phyloP scores from a whole-genome alignment of 2,888 invertebrate species.

The Diaphora mendica region DNA sequence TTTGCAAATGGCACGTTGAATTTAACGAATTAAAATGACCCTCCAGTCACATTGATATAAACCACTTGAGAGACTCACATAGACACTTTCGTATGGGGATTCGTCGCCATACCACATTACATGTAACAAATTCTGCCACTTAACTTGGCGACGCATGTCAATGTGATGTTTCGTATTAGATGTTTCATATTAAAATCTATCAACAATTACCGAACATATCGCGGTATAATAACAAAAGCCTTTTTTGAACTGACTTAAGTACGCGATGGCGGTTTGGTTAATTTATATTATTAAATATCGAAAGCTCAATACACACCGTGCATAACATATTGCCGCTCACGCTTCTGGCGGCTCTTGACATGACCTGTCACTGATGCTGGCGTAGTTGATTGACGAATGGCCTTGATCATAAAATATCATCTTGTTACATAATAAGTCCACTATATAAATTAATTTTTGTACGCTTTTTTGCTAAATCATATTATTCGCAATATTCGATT shows the following conservation, averaged over 20 bases:
- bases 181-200: background rate
- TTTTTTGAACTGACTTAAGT: background rate
- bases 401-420: constrained; percentile 41
- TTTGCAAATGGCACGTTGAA: background rate
- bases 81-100: too few relatives aligned
- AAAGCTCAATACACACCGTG: constrained; percentile 23
- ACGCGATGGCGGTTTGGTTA: background rate
- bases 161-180: too few relatives aligned
- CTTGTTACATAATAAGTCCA: background rate
- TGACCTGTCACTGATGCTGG: constrained; percentile 53
- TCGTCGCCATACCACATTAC: too few relatives aligned
- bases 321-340: constrained; percentile 59
- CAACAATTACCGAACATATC: background rate
- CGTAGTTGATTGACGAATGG: constrained; percentile 62
- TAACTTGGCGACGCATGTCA: too few relatives aligned
- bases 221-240: background rate
- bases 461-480: background rate
- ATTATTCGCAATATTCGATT: background rate
- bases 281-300: constrained; percentile 15
- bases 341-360: constrained; percentile 56
- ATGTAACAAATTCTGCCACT: too few relatives aligned
- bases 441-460: background rate
- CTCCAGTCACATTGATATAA: too few relatives aligned
- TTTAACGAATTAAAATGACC: background rate
- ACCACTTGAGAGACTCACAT: too few relatives aligned